Evolutionary conservation across 1,140 invertebrate genomes (phyloP).

Genomic region (Caenorhabditis briggsae): DNA sequence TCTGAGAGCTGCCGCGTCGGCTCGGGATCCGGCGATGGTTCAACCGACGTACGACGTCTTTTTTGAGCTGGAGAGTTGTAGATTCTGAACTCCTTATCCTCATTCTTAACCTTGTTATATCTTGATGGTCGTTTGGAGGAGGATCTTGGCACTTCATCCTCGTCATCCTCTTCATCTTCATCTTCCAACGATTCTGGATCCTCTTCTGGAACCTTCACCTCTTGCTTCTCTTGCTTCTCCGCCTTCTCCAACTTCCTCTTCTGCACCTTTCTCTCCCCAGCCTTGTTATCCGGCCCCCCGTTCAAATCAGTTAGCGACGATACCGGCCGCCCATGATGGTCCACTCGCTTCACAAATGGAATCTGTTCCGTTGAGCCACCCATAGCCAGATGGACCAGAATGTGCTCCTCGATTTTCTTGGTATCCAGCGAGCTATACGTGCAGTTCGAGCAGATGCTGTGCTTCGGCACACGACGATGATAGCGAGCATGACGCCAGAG

Average conservation of each 20-base stretch:
- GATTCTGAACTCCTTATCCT: too few relatives aligned
- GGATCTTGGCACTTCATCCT: too few relatives aligned
- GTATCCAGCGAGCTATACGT: constrained; percentile 18
- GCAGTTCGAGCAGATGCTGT: constrained; percentile 39
- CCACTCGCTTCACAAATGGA: constrained; percentile 35
- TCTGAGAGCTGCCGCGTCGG: constrained; percentile 6
- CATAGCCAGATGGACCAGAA: not conserved
- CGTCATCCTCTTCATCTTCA: too few relatives aligned
- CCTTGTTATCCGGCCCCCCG: not conserved
- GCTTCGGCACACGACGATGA: not conserved
- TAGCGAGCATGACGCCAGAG: constrained; percentile 25
- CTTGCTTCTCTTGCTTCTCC: too few relatives aligned
- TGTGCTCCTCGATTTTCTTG: constrained; percentile 30
- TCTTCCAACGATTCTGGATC: not conserved
- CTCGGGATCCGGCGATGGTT: not conserved
- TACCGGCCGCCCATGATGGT: not conserved
- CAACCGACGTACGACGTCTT: not conserved
- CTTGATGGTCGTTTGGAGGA: too few relatives aligned
- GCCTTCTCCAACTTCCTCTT: not conserved
- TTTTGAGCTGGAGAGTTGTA: too few relatives aligned
- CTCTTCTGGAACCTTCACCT: not conserved
- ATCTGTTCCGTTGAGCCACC: not conserved
- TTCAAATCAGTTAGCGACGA: constrained; percentile 16
- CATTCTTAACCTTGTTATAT: too few relatives aligned
- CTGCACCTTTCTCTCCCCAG: not conserved